A percentile compares a stretch with the other conserved stretches of the same genome.
Evolutionary conservation across 2,113 vertebrate genomes (phyloP).

Genomic region (Epinephelus moara): DNA sequence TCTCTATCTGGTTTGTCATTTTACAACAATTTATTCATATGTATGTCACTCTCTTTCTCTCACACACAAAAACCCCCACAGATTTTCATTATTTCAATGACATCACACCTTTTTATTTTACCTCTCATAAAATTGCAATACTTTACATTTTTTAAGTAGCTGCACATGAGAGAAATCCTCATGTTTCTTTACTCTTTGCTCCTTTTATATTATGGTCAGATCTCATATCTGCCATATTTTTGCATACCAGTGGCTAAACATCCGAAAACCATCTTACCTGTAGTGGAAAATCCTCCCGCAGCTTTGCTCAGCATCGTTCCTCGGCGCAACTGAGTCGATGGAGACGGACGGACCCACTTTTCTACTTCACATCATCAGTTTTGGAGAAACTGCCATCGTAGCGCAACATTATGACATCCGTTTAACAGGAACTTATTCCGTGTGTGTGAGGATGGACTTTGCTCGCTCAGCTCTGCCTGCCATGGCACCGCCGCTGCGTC

Average conservation of each 20-base stretch:
- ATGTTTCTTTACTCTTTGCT: not conserved
- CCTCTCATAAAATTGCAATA: slow-evolving; percentile 6
- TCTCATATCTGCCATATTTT: not conserved
- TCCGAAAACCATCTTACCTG: slow-evolving; percentile 65
- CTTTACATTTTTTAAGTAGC: not conserved
- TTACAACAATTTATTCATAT: not conserved
- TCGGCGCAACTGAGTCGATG: slow-evolving; percentile 60
- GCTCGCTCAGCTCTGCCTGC: slow-evolving; percentile 40
- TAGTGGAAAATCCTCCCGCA: slow-evolving; percentile 56
- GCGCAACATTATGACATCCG: slow-evolving; percentile 34
- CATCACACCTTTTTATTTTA: not conserved
- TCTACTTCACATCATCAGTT: slow-evolving; percentile 59
- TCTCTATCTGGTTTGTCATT: not conserved
- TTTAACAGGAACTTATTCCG: slow-evolving; percentile 30
- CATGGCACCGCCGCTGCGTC: slow-evolving; percentile 63
- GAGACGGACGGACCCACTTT: slow-evolving; percentile 51
- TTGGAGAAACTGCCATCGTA: slow-evolving; percentile 17
- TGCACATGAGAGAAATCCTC: not conserved
- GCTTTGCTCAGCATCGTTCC: slow-evolving; percentile 73
- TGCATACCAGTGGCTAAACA: not conserved
- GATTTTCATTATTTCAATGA: not conserved
- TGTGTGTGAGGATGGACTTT: slow-evolving; percentile 36
- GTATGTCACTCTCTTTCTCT: not conserved
- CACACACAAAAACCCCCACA: not conserved
- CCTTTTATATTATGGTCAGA: not conserved